These are phyloP conservation scores for Falco cherrug DNA, from an alignment of 2,797 vertebrate genomes.

Conservation along the genomic window DNA sequence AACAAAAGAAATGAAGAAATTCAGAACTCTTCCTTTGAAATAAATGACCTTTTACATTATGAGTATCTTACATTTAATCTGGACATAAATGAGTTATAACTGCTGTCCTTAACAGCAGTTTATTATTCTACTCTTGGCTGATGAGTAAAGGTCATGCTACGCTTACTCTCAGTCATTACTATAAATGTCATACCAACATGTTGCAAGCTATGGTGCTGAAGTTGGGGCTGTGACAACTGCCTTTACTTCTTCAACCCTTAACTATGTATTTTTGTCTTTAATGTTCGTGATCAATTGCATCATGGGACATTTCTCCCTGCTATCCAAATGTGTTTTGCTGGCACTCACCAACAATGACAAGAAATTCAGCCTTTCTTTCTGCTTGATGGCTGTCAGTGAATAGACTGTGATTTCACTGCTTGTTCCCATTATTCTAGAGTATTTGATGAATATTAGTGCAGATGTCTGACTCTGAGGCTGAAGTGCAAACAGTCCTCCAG, in stretches of 20 bases:
- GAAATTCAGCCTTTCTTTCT: not conserved
- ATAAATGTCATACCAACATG: not conserved
- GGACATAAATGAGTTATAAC: not conserved
- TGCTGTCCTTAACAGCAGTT: not conserved
- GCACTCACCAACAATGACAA: not conserved
- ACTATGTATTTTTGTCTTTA: not conserved
- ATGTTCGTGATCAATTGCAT: not conserved
- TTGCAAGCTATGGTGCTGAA: not conserved
- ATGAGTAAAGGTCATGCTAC: slow-evolving; percentile 2
- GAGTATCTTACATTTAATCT: not conserved
- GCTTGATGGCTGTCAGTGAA: not conserved
- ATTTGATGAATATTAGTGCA: slow-evolving; percentile 21
- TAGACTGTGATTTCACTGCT: slow-evolving; percentile 33
- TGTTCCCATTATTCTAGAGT: not conserved
- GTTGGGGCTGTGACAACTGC: not conserved
- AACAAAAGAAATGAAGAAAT: slow-evolving; percentile 16
- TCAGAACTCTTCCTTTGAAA: not conserved
- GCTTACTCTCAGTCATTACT: not conserved
- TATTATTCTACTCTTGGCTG: not conserved
- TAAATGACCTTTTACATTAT: not conserved
- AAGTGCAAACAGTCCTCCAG: not conserved
- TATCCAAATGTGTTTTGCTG: slow-evolving; percentile 4
- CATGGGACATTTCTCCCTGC: not conserved
- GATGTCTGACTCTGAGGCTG: slow-evolving; percentile 1
- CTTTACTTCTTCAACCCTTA: not conserved